phyloP scores from a whole-genome alignment of 2,797 vertebrate genomes.

The Chiloscyllium punctatum region DNA sequence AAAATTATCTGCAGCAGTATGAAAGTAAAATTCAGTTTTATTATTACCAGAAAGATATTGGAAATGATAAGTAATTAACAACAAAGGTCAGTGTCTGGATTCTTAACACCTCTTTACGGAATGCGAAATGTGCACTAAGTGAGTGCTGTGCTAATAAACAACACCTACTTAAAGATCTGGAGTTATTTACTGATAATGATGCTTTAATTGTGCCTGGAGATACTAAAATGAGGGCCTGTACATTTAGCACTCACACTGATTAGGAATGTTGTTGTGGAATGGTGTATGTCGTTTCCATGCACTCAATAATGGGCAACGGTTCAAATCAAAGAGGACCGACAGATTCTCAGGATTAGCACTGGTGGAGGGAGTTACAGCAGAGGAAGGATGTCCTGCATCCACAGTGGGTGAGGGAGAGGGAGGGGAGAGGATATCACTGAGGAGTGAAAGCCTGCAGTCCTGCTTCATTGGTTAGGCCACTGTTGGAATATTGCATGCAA shows the following conservation, averaged over 20 bases:
- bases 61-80: neutral
- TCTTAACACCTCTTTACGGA: neutral
- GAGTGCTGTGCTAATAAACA: neutral
- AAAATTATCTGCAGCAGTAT: neutral
- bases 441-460: neutral
- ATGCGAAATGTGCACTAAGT: neutral
- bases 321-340: neutral
- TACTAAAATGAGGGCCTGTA: neutral
- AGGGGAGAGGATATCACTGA: neutral
- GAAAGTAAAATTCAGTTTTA: neutral
- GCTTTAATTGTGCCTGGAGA: neutral
- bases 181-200: neutral
- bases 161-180: neutral
- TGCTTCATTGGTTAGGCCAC: neutral
- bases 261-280: neutral
- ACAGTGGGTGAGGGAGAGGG: too few relatives aligned
- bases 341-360: neutral
- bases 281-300: neutral
- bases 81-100: neutral
- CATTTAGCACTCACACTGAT: neutral
- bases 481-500: too few relatives aligned
- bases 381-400: neutral
- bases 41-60: neutral
- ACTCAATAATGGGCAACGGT: neutral
- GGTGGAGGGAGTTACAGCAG: neutral